phyloP scores from a whole-genome alignment of 2,113 vertebrate genomes.

The Suricata suricatta region DNA sequence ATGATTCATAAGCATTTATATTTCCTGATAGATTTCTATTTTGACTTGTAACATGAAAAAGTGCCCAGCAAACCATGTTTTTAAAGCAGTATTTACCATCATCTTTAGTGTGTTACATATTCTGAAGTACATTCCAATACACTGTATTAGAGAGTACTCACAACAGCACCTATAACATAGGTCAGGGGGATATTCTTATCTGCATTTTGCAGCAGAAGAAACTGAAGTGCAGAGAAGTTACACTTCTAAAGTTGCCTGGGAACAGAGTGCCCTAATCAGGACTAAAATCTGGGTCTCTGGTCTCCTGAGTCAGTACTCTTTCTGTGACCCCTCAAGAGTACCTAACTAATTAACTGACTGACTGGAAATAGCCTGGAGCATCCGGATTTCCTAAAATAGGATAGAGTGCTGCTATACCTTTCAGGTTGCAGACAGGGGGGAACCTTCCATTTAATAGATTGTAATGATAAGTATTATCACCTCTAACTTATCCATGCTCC shows the following conservation, averaged over 20 bases:
- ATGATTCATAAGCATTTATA: constrained; percentile 19
- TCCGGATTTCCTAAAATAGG: neutral
- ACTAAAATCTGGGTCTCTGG: rapidly evolving
- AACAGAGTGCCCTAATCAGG: neutral
- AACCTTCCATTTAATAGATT: neutral
- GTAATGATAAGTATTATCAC: neutral
- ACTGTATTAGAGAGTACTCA: neutral
- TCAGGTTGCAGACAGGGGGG: neutral
- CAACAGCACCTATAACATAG: neutral
- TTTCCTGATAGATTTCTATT: neutral
- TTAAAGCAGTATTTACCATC: neutral
- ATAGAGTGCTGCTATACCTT: neutral
- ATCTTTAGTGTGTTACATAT: neutral
- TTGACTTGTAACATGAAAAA: constrained; percentile 38
- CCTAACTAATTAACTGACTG: neutral
- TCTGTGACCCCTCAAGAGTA: neutral
- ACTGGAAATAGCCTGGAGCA: neutral
- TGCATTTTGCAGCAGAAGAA: neutral
- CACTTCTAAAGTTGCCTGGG: neutral
- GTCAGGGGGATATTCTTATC: neutral
- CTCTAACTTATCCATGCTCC: neutral
- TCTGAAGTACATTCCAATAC: neutral
- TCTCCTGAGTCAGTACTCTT: neutral
- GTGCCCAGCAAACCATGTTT: neutral
- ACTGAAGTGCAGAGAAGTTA: neutral